Base-by-base conservation (phyloP, 2,888 invertebrate species). In the Nephrocerus scutellatus region DNA sequence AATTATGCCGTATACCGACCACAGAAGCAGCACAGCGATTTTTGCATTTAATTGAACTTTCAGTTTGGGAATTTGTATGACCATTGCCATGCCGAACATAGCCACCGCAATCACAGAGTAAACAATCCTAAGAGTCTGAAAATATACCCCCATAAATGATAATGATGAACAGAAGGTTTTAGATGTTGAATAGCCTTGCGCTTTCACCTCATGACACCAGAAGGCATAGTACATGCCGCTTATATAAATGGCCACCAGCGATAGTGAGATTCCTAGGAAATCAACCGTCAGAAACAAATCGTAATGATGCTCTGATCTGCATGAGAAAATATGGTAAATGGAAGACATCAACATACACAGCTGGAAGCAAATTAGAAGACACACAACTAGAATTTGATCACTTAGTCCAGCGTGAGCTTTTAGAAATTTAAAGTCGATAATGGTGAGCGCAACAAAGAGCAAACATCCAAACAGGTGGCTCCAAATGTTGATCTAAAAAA, bases 191-290 rank as follows among this genome's bases (percentile, higher is more conserved):
- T 16, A 24, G 12, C 32, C 14, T 15, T n/a, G 31, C 13, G 22
- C 6, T 74, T 76, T 77, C 73, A 90, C 91, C 71, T 80, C 78
- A 64, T 90, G 82, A 69, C 95, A 96, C 84, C 92, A 93, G 70
- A 93, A 96, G 9, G 93, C 93, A 65, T 92, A 93, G 69, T 96
- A 93, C 49, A 96, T 87, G 37, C 93, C 95, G 18, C 92, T 91
- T 47, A 92, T 82, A 69, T 95, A 96, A 62, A 95, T 92, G 38
- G 92, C 93, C 34, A 95, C 76, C 49, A 96, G 72, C 22, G 92
- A 92, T 34, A 93, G 72, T 10, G 92, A 89, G 46, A 96, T 93
- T 13, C 96, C 96, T 56, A 93, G 84, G 40, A 96, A 75, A 63
- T 96, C 96, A 59, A 86, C 85, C 53, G 87, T 84, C 26, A 96